Base-by-base conservation (phyloP, 35 echinoderm and acorn worm species). In the Heliocidaris erythrogramma region DNA sequence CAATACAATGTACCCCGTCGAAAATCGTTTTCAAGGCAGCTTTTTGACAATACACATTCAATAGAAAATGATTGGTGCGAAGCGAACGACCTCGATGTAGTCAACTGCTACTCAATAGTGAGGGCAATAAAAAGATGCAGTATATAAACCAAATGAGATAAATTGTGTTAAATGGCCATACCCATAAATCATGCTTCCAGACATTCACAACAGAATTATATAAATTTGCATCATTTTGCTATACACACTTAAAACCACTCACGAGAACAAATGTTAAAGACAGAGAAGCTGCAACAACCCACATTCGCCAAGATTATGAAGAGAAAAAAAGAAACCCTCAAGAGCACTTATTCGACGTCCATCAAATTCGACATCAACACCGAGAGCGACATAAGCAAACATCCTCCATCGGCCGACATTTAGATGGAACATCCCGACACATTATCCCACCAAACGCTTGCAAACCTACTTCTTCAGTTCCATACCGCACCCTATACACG, bases 11-110 rank as follows among this genome's bases (percentile, higher is more conserved):
- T n/a, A 92, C n/a, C 31, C 49, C 5, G 65, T 59, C 18, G 48
- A 56, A 92, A 92, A 16, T 92, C 30, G 17, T 47, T 13, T 52
- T 59, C 16, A n/a, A 59, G 49, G 50, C 49, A 49, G 91, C 91
- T 92, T 59, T 91, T 92, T 92, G n/a, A 52, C 49, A 49, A 49
- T 92, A n/a, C 49, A 49, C 49, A 56, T 49, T 92, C 48, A 92
- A 92, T 92, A 59, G 27, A 92, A 59, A 92, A 92, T 59, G 91
- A 92, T 49, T 92, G 91, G 91, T 92, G 91, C 91, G 91, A 59
- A 59, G 91, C 91, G 50, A 29, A n/a, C 91, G 91, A 59, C 91
- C 91, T 92, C 48, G 91, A 49, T 59, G 8, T 78, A 59, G 91
- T 92, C 91, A 92, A 92, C 48, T 21, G 48, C 91, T 59, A 48